Evolutionary conservation across 2,888 invertebrate species (phyloP), one percentile per base, ranked within the genome.

Genomic region (Athrips mouffetella): DNA sequence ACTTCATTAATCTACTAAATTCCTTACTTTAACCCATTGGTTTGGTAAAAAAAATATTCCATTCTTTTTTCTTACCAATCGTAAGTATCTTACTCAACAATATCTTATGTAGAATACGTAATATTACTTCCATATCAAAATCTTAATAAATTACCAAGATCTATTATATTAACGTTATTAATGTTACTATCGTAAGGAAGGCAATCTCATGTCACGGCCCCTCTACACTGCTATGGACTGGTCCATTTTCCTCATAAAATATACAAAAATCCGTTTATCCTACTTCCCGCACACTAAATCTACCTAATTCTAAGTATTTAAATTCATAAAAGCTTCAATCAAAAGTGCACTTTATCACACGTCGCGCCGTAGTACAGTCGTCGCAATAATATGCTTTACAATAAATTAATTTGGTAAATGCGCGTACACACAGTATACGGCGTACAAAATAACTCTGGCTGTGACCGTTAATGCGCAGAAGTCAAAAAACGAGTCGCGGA

Each of bases 111-210:
- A 11, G 15, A 20, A 20, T n/a, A 37, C 7, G 16, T 47, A 30
- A 45, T 45, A 40, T 40, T 49, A 46, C 25, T 46, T 49, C 44
- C 45, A 70, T 80, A 76, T 75, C 73, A 76, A 77, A 80, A 37
- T 75, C 72, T 77, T 73, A 67, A 72, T 62, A 54, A 55, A 65
- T 63, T 64, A 49, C 48, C 66, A 61, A 64, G 58, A 66, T 65
- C 65, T 58, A 67, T 64, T 57, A 62, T 58, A 63, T 70, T n/a
- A n/a, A n/a, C n/a, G n/a, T 62, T 68, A 58, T 66, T 62, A 60
- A 62, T 58, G 29, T 51, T 49, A 46, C 48, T 48, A 45, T 50
- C 45, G 20, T 20, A 44, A 37, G 51, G 51, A 48, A 51, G 50
- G 50, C 50, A 50, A 47, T 27, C 39, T 47, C n/a, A 33, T 16